Evolutionary conservation across 2,797 vertebrate species (phyloP), one percentile per base, ranked within the genome.

Genomic region (Orientallactaga sibirica): DNA sequence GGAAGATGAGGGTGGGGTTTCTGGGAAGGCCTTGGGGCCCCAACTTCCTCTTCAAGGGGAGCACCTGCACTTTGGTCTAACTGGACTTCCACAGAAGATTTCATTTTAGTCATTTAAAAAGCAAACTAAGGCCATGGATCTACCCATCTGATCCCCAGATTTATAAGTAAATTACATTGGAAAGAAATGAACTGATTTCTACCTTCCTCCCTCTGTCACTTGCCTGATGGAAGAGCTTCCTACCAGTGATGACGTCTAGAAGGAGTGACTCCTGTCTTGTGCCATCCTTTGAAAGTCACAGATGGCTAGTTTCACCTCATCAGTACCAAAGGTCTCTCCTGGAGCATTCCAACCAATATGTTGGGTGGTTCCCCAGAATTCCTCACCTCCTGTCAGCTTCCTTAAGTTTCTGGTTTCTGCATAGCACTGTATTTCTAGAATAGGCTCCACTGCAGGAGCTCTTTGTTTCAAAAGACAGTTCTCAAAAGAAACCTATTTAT

Each of bases 1-100:
- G 61, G 58, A 87, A 96, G 85, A 77, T 89, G 27, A 86, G 29
- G 74, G 75, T 80, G 62, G 66, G 52, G 74, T 61, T 95, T 82
- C 93, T 93, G 70, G 76, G 76, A 92, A 92, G 73, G 62, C 70
- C 70, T 15, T 33, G 64, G 77, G 80, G 73, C 83, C 86, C 64
- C 76, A 83, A 81, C 77, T 96, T 96, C 91, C 94, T 88, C 94
- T 94, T 93, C 68, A 83, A 86, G 48, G n/a, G 88, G 20, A 90
- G 41, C 88, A 96, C 90, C 92, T 96, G 77, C 14, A n/a, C 20
- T 64, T 71, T 58, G 84, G 71, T 90, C 86, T 92, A 82, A 78
- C 27, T 68, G 37, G 83, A 61, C 80, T 86, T 88, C 76, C 64
- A 87, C 52, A 87, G 77, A 93, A 86, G 41, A 7, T 68, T 95